Conservation (phyloP, 2,113 vertebrate species). For the Misgurnus anguillicaudatus region DNA sequence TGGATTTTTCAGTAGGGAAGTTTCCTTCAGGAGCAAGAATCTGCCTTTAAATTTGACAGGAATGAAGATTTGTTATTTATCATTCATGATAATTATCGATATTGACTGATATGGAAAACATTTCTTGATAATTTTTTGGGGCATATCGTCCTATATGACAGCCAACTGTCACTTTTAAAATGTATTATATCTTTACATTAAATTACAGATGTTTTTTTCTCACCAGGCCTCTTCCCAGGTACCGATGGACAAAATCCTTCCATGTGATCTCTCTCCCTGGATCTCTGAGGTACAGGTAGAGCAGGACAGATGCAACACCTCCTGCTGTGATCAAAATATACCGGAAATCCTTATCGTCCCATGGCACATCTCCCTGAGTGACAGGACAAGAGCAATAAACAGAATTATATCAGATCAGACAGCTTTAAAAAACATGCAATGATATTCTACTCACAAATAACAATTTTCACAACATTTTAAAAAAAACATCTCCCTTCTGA, state of each 20-base stretch:
- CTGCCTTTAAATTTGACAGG: too few species aligned
- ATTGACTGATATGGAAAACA: too few species aligned
- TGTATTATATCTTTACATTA: neutral
- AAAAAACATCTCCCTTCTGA: too few species aligned
- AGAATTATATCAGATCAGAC: neutral
- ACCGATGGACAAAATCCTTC: conserved; percentile 81
- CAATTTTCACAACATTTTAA: too few species aligned
- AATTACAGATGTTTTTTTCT: conserved; percentile 47
- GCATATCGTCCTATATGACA: neutral
- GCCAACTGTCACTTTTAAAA: neutral
- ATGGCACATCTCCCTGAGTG: conserved; percentile 76
- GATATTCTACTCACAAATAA: too few species aligned
- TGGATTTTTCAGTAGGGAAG: too few species aligned
- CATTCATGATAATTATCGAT: too few species aligned
- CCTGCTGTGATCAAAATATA: conserved; percentile 60
- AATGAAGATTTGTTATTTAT: too few species aligned
- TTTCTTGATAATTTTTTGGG: too few species aligned
- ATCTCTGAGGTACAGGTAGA: conserved; percentile 72
- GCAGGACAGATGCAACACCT: conserved; percentile 62
- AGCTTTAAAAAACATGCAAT: neutral
- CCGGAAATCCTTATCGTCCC: conserved; percentile 79
- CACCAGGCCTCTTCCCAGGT: conserved; percentile 76
- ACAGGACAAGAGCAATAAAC: neutral
- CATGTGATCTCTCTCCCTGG: conserved; percentile 77
- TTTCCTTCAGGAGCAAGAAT: too few species aligned